Base-by-base conservation (phyloP, 2,888 invertebrate species). In the Phasia obesa region DNA sequence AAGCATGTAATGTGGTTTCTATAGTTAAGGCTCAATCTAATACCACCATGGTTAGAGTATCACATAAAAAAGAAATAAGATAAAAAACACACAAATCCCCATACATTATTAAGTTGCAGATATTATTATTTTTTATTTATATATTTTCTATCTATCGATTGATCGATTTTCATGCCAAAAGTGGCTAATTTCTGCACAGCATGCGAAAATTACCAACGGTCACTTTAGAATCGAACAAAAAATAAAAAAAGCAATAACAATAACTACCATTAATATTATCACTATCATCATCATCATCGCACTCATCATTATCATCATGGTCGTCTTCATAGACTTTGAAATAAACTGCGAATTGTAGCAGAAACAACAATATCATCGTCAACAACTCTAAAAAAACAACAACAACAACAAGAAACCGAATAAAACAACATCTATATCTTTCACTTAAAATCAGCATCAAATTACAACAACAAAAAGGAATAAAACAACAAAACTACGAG, bases 111-210 rank as follows among this genome's bases (percentile, higher is more conserved):
- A 62, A 47, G 21, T 62, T 21, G 35, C 25, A 44, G 49, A 21
- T 27, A 19, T 64, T 64, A 35, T 35, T 62, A 3, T 49, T 27
- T 27, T 13, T 47, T 59, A 0, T 47, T 64, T 13, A 47, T 60
- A 19, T n/a, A 19, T 59, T 65, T 60, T 60, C 9, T 23, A 53
- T 80, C 57, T 64, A 70, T 71, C 70, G 81, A 70, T 76, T 83
- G 79, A 83, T 79, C 83, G 83, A 83, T 83, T 83, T 83, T 83
- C 83, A 79, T 83, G 83, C 83, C 83, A 83, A 84, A 81, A 84
- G 73, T 84, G 80, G 84, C 81, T 81, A 84, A 81, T 84, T 84
- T 81, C 73, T 77, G 84, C 81, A 84, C 84, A 80, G 81, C 81
- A 84, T 84, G 84, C 84, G 84, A 84, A 84, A 81, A 79, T 83